Percentiles rank a stretch among this genome's conserved stretches.
Evolutionary conservation across 2,113 vertebrate genomes (phyloP).

Genomic region (Pteropus alecto): DNA sequence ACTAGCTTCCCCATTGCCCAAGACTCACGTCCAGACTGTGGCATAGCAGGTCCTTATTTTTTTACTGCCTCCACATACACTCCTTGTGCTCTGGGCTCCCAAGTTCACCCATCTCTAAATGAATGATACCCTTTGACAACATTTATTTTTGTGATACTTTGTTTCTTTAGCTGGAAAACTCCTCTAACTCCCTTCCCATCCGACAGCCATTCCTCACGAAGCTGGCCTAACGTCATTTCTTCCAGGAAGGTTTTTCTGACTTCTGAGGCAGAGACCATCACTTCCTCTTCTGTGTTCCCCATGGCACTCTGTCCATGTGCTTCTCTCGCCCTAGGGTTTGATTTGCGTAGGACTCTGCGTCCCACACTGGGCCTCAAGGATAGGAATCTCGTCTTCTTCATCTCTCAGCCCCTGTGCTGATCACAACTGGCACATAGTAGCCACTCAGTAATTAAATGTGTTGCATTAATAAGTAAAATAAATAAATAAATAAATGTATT

Average conservation of each 20-base stretch:
- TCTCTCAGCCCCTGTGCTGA: not conserved
- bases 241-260: not conserved
- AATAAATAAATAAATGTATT: not conserved
- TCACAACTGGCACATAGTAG: not conserved
- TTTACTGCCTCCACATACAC: fast-evolving
- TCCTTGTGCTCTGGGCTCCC: fast-evolving
- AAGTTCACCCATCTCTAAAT: not conserved
- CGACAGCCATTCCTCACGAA: not conserved
- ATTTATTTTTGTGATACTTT: not conserved
- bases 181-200: not conserved
- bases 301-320: fast-evolving
- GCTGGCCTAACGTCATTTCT: not conserved
- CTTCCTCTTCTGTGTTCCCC: not conserved
- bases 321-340: not conserved
- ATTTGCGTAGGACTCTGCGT: not conserved
- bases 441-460: not conserved
- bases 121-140: not conserved
- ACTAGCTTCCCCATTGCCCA: not conserved
- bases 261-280: not conserved
- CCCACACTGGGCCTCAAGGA: not conserved
- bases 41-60: not conserved
- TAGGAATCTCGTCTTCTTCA: not conserved
- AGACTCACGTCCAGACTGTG: not conserved
- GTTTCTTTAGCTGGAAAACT: not conserved
- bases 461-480: not conserved